Evolutionary conservation across 1,140 invertebrate genomes (phyloP).

Genomic region (Bombyx mori): ASM3026992v2 NC_085108.1:581001-581500

Average conservation of each 20-base stretch:
- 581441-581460: neutral
- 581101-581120: neutral
- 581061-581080: conserved; percentile 2
- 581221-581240: neutral
- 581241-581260: neutral
- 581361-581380: conserved; percentile 46
- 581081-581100: neutral
- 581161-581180: neutral
- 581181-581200: neutral
- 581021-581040: conserved; percentile 11
- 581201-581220: conserved; percentile 4
- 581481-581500: too few relatives aligned
- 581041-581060: conserved; percentile 16
- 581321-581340: conserved; percentile 33
- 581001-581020: too few relatives aligned
- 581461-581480: too few relatives aligned
- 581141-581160: too few relatives aligned
- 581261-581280: neutral
- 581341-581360: conserved; percentile 34
- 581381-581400: conserved; percentile 37
- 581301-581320: conserved; percentile 5
- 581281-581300: neutral
- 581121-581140: too few relatives aligned
- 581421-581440: conserved; percentile 15
- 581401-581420: conserved; percentile 37